These are phyloP conservation scores for Phaedon cochleariae DNA, from an alignment of 2,888 invertebrate species.

Conservation along the genomic window DNA sequence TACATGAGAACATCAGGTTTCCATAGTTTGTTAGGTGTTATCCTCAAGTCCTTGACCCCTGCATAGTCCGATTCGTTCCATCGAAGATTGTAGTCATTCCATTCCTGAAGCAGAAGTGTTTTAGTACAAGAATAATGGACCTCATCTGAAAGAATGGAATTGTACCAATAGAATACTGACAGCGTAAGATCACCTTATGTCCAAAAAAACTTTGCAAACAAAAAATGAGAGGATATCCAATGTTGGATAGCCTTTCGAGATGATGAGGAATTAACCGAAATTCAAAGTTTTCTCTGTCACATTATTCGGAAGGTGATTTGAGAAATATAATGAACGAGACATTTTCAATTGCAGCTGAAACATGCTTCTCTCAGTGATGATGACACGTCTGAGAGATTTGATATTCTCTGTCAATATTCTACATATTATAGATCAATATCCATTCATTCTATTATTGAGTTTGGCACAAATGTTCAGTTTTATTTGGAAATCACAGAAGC, in stretches of 20 bases:
- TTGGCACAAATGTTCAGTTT: not conserved
- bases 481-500: not conserved
- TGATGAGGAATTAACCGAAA: too few species aligned
- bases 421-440: not conserved
- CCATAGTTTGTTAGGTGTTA: constrained; percentile 96
- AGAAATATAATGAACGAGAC: too few species aligned
- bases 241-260: too few species aligned
- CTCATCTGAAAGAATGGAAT: not conserved
- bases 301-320: too few species aligned
- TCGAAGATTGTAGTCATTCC: constrained; percentile 96
- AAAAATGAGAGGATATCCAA: too few species aligned
- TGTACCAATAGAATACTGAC: not conserved
- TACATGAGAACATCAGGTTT: constrained; percentile 99
- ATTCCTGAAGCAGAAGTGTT: constrained; percentile 75
- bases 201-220: too few species aligned
- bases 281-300: too few species aligned
- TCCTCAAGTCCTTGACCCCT: constrained; percentile 90
- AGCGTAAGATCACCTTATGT: not conserved
- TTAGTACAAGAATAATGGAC: not conserved
- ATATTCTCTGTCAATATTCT: not conserved
- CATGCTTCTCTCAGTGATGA: too few species aligned
- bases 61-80: constrained; percentile 98
- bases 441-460: not conserved
- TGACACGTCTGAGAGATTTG: too few species aligned
- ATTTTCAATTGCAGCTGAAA: too few species aligned